phyloP scores from a whole-genome alignment of 2,888 invertebrate species.

The Lagria hirta region DNA sequence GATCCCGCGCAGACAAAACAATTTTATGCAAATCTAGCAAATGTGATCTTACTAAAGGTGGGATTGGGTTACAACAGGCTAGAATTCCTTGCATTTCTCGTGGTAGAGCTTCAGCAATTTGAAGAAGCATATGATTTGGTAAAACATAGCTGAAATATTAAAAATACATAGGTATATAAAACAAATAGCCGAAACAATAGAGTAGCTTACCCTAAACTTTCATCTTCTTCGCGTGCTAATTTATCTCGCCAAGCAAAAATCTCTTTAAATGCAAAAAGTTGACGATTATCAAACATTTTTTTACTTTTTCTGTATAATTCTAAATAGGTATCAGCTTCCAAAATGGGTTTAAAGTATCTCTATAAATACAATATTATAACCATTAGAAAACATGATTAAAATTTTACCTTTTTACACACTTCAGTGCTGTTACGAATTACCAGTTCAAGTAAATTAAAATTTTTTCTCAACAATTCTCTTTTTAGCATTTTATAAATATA shows the following conservation, averaged over 20 bases:
- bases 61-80: constrained; percentile 92
- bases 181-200: neutral
- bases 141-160: constrained; percentile 75
- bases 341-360: constrained; percentile 77
- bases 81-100: constrained; percentile 90
- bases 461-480: constrained; percentile 70
- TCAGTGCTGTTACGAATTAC: constrained; percentile 75
- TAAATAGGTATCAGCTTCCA: constrained; percentile 70
- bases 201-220: constrained; percentile 71
- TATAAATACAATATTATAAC: constrained; percentile 48
- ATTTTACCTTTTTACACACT: constrained; percentile 66
- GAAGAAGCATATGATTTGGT: constrained; percentile 93
- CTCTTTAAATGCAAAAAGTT: constrained; percentile 78
- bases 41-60: constrained; percentile 65
- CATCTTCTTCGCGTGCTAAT: constrained; percentile 83
- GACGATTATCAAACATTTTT: constrained; percentile 80
- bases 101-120: constrained; percentile 84
- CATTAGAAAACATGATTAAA: constrained; percentile 6
- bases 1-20: constrained; percentile 68
- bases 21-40: constrained; percentile 65
- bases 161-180: no score
- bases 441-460: constrained; percentile 63
- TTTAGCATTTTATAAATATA: constrained; percentile 82
- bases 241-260: constrained; percentile 88
- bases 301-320: constrained; percentile 77